Evolutionary conservation across 2,797 vertebrate species (phyloP).

Genomic region (Anabacerthia variegaticeps): DNA sequence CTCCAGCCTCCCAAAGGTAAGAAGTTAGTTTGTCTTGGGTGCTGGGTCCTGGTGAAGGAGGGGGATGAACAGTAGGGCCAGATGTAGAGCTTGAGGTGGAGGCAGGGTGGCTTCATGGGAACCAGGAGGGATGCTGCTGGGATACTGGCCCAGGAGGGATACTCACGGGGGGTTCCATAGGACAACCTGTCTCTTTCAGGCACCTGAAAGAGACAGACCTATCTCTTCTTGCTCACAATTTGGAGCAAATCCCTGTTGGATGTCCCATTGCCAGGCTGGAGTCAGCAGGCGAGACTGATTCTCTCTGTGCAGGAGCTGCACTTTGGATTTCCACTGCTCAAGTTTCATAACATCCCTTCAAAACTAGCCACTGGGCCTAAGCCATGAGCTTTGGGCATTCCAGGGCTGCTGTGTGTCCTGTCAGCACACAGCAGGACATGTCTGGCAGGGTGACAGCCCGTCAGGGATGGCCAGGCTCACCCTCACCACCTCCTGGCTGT

Average conservation of each 20-base stretch:
- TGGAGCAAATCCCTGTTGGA: background rate
- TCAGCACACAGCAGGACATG: background rate
- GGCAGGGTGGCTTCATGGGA: background rate
- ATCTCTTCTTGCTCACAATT: background rate
- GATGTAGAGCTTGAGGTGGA: background rate
- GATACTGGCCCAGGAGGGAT: background rate
- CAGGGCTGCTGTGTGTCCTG: background rate
- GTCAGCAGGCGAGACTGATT: background rate
- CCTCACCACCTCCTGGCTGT: background rate
- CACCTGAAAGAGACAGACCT: background rate
- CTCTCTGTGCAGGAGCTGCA: background rate
- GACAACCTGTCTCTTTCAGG: background rate
- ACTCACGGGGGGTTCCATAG: background rate
- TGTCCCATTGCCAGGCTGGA: background rate
- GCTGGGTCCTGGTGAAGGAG: background rate
- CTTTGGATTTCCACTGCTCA: background rate
- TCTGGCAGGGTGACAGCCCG: background rate
- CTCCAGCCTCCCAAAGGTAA: slow-evolving; percentile 96
- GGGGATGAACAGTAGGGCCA: background rate
- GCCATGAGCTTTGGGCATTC: background rate
- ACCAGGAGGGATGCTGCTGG: background rate
- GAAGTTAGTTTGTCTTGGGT: background rate
- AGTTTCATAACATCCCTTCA: background rate
- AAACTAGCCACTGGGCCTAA: background rate
- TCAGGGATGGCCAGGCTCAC: background rate